Evolutionary conservation across 2,797 vertebrate species (phyloP).

Genomic region (Paramormyrops hopkinsi): DNA sequence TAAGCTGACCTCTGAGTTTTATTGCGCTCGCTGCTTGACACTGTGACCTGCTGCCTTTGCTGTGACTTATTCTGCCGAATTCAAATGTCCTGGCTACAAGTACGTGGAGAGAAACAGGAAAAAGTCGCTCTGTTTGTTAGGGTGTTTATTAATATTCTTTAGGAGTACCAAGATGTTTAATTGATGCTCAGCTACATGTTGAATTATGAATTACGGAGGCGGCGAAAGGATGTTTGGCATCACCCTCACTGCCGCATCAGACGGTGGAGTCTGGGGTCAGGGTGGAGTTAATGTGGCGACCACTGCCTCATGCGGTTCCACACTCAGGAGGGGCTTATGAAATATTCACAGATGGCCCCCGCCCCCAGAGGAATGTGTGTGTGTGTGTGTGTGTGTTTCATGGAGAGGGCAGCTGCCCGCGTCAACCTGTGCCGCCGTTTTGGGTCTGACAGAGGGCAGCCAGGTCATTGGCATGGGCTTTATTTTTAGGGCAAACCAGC

Average conservation of each 20-base stretch:
- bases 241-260: background rate
- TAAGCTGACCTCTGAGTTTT: background rate
- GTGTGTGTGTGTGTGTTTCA: background rate
- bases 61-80: background rate
- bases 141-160: slow-evolving; percentile 9
- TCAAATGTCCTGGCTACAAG: background rate
- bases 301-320: slow-evolving; percentile 20
- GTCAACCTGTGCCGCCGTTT: background rate
- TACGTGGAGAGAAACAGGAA: background rate
- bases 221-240: background rate
- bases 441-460: background rate
- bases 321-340: slow-evolving; percentile 35
- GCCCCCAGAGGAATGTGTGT: background rate
- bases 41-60: background rate
- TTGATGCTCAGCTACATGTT: background rate
- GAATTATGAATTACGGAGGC: slow-evolving; percentile 5
- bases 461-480: background rate
- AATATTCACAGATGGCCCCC: slow-evolving; percentile 31
- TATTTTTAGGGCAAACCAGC: background rate
- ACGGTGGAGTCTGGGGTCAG: background rate
- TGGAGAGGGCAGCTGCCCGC: background rate
- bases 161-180: background rate
- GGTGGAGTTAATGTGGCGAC: background rate
- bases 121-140: background rate
- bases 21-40: background rate